These are phyloP conservation scores for Anguilla marmorata DNA, from an alignment of 2,797 vertebrate genomes.

Conservation along the genomic window DNA sequence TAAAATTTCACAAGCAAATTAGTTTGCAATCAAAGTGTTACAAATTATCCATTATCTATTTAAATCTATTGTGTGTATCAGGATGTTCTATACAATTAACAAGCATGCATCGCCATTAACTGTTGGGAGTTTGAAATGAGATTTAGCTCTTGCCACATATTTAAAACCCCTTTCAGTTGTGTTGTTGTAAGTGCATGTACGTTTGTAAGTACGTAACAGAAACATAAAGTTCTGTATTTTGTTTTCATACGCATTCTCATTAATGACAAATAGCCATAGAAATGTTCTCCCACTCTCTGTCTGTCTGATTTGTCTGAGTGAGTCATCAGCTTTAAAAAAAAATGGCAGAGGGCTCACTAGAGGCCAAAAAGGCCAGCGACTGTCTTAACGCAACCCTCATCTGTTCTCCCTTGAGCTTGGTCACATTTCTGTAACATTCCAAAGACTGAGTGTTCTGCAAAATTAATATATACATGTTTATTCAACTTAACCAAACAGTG, in stretches of 20 bases:
- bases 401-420: neutral
- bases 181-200: neutral
- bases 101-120: neutral
- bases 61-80: neutral
- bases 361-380: neutral
- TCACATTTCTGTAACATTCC: neutral
- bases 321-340: neutral
- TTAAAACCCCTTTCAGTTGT: neutral
- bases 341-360: neutral
- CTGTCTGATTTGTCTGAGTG: neutral
- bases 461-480: slow-evolving; percentile 68
- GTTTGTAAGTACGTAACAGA: neutral
- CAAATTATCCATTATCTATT: neutral
- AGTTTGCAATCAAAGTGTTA: neutral
- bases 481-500: slow-evolving; percentile 68
- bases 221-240: neutral
- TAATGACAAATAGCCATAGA: neutral
- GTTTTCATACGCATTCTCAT: neutral
- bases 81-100: neutral
- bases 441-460: slow-evolving; percentile 69
- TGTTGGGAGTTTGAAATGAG: neutral
- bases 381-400: neutral
- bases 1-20: neutral
- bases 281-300: neutral
- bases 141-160: neutral